These are phyloP conservation scores for Corythornis vintsioides DNA, from an alignment of 2,113 vertebrate species.

Conservation along the genomic window DNA sequence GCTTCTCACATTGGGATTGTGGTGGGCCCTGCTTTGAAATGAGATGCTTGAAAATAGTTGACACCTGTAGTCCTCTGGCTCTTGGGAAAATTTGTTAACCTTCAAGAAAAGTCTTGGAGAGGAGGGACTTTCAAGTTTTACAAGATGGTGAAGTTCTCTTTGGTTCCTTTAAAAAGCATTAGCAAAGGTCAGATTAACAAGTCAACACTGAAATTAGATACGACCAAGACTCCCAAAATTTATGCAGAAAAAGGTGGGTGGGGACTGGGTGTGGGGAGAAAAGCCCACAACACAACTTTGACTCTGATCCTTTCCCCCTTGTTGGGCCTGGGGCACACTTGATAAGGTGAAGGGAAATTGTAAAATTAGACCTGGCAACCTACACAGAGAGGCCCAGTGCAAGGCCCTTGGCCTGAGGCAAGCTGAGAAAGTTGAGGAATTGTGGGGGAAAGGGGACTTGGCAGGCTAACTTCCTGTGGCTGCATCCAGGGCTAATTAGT, in stretches of 20 bases:
- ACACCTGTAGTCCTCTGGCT: slow-evolving; percentile 70
- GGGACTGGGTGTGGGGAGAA: slow-evolving; percentile 62
- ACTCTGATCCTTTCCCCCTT: slow-evolving; percentile 70
- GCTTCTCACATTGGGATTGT: slow-evolving; percentile 35
- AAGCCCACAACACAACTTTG: slow-evolving; percentile 53
- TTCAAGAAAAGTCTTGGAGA: slow-evolving; percentile 62
- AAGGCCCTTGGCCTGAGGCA: slow-evolving; percentile 78
- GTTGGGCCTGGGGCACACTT: slow-evolving; percentile 68
- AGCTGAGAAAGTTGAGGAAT: slow-evolving; percentile 83
- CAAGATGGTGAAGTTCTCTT: slow-evolving; percentile 61
- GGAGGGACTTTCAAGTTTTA: slow-evolving; percentile 66
- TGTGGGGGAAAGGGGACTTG: slow-evolving; percentile 86
- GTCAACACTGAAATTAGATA: slow-evolving; percentile 77
- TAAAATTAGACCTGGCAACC: slow-evolving; percentile 89
- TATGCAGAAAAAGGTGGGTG: slow-evolving; percentile 66
- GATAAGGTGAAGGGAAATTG: slow-evolving; percentile 83
- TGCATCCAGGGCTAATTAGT: slow-evolving; percentile 86
- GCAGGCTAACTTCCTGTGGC: slow-evolving; percentile 88
- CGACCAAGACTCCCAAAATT: slow-evolving; percentile 62
- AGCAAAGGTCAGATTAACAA: slow-evolving; percentile 81
- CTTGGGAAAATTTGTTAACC: slow-evolving; percentile 69
- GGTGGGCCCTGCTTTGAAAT: slow-evolving; percentile 69
- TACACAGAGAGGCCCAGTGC: slow-evolving; percentile 77
- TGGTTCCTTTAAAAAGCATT: slow-evolving; percentile 75
- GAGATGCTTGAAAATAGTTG: slow-evolving; percentile 67